Base-by-base conservation (phyloP, 2,888 invertebrate genomes). In the Miltochrista miniata region DNA sequence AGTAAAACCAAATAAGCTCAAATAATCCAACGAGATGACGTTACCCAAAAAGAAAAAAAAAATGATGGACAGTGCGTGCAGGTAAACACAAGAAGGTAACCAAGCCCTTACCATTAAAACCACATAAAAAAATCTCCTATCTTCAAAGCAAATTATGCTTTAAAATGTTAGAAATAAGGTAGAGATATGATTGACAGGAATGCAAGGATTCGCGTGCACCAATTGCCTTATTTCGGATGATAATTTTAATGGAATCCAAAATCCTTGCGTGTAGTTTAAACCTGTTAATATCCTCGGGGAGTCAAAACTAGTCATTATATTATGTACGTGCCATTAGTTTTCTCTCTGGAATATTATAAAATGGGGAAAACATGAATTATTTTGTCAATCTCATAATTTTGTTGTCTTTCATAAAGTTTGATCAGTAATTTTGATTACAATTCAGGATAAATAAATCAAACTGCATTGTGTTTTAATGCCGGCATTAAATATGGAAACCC, bases 21-120 rank as follows among this genome's bases (percentile, higher is more conserved):
- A 40, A 61, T 42, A 57, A 54, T 50, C 46, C 56, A 57, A 57
- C 45, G 59, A 69, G 66, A 65, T 67, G 59, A 64, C n/a, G 30
- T 72, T 64, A 64, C 59, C 43, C 47, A 61, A 63, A 68, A 61
- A 34, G 34, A 58, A 56, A 36, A 15, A 51, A 53, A 61, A 56
- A 31, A 11, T 31, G 51, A 59, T 44, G 40, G 52, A 58, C 58
- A 54, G 64, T 80, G 81, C 87, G 86, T 87, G 86, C 83, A 79
- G 81, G 79, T 85, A 87, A 86, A 83, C 74, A 72, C 73, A 58
- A 74, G 65, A 9, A 2, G 65, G 68, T 74, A 80, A 81, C 80
- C 78, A 75, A 81, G 80, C 48, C 55, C 76, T 24, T 76, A 74
- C 73, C 77, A 82, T 84, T 79, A 81, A 76, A 68, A 81, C 77